Conservation (phyloP, 2,888 invertebrate genomes). For the Vanessa cardui region DNA sequence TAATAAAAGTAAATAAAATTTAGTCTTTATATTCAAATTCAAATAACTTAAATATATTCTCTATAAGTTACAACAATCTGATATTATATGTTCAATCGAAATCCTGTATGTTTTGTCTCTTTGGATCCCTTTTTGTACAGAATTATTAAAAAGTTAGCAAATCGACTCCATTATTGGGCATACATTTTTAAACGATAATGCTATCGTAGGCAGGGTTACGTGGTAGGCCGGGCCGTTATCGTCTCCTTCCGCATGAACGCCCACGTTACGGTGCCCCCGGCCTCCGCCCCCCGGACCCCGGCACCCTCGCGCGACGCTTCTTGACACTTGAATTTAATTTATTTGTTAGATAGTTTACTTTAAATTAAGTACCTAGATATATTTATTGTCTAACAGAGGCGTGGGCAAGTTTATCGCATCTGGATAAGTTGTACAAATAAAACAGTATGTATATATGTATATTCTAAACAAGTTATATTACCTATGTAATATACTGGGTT, state of each 20-base stretch:
- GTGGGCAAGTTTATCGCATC: not conserved
- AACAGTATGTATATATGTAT: no score
- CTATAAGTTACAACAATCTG: no score
- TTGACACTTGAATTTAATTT: slow-evolving; percentile 79
- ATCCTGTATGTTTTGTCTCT: not conserved
- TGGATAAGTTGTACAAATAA: no score
- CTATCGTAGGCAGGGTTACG: slow-evolving; percentile 71
- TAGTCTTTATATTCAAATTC: no score
- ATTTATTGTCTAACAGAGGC: not conserved
- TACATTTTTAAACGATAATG: slow-evolving; percentile 79
- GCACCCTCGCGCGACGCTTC: slow-evolving; percentile 55
- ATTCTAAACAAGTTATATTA: no score
- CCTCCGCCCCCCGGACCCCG: slow-evolving; percentile 40
- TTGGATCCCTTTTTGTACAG: slow-evolving; percentile 28
- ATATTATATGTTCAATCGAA: no score
- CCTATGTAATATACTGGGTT: no score
- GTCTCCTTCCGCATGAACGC: slow-evolving; percentile 82
- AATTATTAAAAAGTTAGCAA: slow-evolving; percentile 10
- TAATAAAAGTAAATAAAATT: no score
- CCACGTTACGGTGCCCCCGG: slow-evolving; percentile 62
- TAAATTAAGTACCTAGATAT: slow-evolving; percentile 19
- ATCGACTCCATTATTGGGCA: slow-evolving; percentile 66
- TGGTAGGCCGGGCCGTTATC: slow-evolving; percentile 81
- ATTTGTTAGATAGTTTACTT: slow-evolving; percentile 53
- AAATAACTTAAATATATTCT: no score